Conservation (phyloP, 2,888 invertebrate species). For the Chymomyza fuscimana region DNA sequence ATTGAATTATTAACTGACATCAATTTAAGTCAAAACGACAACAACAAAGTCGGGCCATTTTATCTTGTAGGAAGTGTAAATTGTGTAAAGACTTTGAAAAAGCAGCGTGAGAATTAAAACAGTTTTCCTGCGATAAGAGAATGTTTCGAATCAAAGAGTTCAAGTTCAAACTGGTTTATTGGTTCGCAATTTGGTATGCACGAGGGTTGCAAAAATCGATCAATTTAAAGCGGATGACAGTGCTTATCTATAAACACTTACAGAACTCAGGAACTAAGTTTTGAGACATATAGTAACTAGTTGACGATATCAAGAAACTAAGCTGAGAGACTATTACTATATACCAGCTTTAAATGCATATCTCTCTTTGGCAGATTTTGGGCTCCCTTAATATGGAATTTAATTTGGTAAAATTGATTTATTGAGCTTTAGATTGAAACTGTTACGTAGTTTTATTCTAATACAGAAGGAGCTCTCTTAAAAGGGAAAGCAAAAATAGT, state of each 20-base stretch:
- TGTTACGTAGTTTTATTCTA: too few relatives aligned
- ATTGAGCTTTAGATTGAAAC: too few relatives aligned
- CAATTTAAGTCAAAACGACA: constrained; percentile 45
- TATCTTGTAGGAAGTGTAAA: constrained; percentile 61
- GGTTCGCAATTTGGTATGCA: background rate
- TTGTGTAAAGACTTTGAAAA: constrained; percentile 34
- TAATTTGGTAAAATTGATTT: too few relatives aligned
- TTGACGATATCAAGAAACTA: too few relatives aligned
- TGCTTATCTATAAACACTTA: background rate
- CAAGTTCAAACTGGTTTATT: constrained; percentile 55
- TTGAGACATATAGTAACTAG: too few relatives aligned
- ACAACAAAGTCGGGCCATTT: constrained; percentile 20
- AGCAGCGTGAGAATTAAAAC: constrained; percentile 65
- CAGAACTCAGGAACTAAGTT: background rate
- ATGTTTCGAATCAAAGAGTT: constrained; percentile 42
- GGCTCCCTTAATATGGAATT: too few relatives aligned
- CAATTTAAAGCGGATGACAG: background rate
- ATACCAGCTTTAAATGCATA: too few relatives aligned
- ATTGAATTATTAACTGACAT: constrained; percentile 63
- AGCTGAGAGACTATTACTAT: too few relatives aligned
- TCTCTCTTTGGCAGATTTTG: too few relatives aligned
- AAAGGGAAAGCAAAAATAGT: too few relatives aligned
- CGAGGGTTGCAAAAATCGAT: background rate
- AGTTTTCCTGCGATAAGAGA: constrained; percentile 51
- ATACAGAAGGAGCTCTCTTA: too few relatives aligned